Conservation (phyloP, 2,113 vertebrate species). For the mouse (Mus musculus) region GRCm39 chr15:9630501-9631000, state of each 20-base stretch:
- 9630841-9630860: constrained; percentile 11
- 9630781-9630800: neutral
- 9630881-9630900: neutral
- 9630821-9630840: neutral
- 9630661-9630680: constrained; percentile 92
- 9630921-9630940: constrained; percentile 2
- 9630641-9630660: constrained; percentile 81
- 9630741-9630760: neutral
- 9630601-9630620: constrained; percentile 85
- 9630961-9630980: neutral
- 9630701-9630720: constrained; percentile 93
- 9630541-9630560: constrained; percentile 58
- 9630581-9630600: constrained; percentile 60
- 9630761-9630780: neutral
- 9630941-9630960: neutral
- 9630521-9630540: constrained; percentile 45
- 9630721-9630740: constrained; percentile 86
- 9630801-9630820: constrained; percentile 51
- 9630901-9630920: neutral
- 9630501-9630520: neutral
- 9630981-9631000: neutral
- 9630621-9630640: constrained; percentile 83
- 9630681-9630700: constrained; percentile 89
- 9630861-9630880: constrained; percentile 14
- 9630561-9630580: constrained; percentile 62